These are phyloP conservation scores for Gryllus bimaculatus DNA, from an alignment of 1,140 invertebrate species.

Conservation along the genomic window DNA sequence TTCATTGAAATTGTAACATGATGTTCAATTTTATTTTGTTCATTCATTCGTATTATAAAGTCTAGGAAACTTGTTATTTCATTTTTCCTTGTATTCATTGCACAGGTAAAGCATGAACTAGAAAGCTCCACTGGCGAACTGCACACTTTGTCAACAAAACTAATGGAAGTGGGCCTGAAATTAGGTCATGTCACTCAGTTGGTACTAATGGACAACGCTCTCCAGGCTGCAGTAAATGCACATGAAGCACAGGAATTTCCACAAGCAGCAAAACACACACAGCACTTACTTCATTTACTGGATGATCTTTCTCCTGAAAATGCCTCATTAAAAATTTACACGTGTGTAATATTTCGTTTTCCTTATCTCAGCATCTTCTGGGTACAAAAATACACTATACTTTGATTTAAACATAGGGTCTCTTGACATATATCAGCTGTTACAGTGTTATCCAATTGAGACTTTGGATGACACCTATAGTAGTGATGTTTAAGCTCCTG, in stretches of 20 bases:
- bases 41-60: no score
- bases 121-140: slow-evolving; percentile 23
- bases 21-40: no score
- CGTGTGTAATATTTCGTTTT: no score
- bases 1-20: no score
- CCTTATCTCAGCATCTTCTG: no score
- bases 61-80: no score
- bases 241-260: slow-evolving; percentile 36
- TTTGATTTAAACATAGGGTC: no score
- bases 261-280: slow-evolving; percentile 39
- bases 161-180: slow-evolving; percentile 20
- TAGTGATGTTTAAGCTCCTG: no score
- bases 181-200: slow-evolving; percentile 20
- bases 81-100: neutral
- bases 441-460: no score
- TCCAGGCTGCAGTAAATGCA: slow-evolving; percentile 10
- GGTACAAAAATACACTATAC: no score
- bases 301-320: slow-evolving; percentile 36
- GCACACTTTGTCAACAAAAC: slow-evolving; percentile 16
- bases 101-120: slow-evolving; percentile 21
- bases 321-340: slow-evolving; percentile 35
- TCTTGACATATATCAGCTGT: no score
- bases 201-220: slow-evolving; percentile 17
- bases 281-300: slow-evolving; percentile 38
- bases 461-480: no score